Evolutionary conservation across 30 jellyfish, hydroid and myxozoan species (phyloP), one percentile per base, ranked within the genome.

Genomic region (Catostylus mosaicus): DNA sequence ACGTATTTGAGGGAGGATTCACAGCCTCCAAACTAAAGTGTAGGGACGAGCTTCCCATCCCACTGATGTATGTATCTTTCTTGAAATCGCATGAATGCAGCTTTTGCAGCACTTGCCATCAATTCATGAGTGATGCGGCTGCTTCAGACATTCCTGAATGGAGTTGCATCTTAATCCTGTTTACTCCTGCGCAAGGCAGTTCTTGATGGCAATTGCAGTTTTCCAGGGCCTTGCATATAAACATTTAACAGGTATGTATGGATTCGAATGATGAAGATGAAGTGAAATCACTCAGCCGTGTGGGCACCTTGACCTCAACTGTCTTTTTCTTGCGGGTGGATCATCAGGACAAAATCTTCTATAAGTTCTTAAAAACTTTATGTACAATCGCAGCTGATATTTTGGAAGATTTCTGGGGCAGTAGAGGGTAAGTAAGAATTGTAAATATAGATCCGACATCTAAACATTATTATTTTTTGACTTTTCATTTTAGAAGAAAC

Each of bases 221-320:
- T 27, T 22, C 8, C 38, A 59, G 38, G n/a, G 38, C 1, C 6
- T 27, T 59, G 38, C 24, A 59, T 59, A 59, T 22, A 27, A 59
- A n/a, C 38, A 10, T 34, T 14, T 16, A 54, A 46, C 88, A 60
- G 88, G 88, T 77, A 34, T 35, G 48, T 59, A 59, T 82, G 24
- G 34, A 34, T 69, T 27, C 63, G 35, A 66, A 31, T 52, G 69
- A 67, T 43, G 66, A 51, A 45, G 14, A 40, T 68, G 84, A 67
- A 73, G 35, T 37, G 50, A 50, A 71, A 43, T 34, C 85, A 34
- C 31, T 62, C 86, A 82, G 43, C 84, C 92, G 84, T 71, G 86
- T 82, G 59, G 51, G 63, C 67, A 30, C 56, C 81, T 46, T 82
- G 92, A 82, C 75, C 92, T 82, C 56, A 52, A 82, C 20, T 82